Conservation (phyloP, 2,113 vertebrate genomes). For the Dendropsophus ebraccatus region DNA sequence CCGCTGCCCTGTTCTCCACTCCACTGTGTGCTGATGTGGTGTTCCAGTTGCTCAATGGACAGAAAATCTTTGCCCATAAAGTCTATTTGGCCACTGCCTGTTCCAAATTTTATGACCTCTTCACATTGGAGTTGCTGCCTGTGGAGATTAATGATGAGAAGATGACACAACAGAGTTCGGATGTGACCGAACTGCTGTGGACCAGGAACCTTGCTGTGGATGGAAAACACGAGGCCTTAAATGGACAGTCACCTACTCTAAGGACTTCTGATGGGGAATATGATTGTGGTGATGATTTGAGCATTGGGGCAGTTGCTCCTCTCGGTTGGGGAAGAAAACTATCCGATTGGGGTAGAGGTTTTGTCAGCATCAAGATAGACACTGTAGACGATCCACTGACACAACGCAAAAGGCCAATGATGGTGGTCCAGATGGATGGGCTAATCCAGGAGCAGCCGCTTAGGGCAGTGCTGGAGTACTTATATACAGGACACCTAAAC, state of each 20-base stretch:
- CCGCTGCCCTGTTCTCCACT: slow-evolving; percentile 78
- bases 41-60: slow-evolving; percentile 80
- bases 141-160: background rate
- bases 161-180: background rate
- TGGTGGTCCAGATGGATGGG: slow-evolving; percentile 80
- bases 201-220: slow-evolving; percentile 81
- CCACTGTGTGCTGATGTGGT: slow-evolving; percentile 84
- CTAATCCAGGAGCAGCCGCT: slow-evolving; percentile 72
- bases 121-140: slow-evolving; percentile 73
- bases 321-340: slow-evolving; percentile 72
- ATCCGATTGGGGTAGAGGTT: slow-evolving; percentile 83
- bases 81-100: slow-evolving; percentile 89
- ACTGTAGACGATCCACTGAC: slow-evolving; percentile 78
- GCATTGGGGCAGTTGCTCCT: slow-evolving; percentile 27
- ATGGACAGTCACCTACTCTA: slow-evolving; percentile 65
- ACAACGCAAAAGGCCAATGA: slow-evolving; percentile 76
- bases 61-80: slow-evolving; percentile 82
- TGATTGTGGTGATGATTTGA: slow-evolving; percentile 57
- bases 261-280: slow-evolving; percentile 80
- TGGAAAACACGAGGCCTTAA: slow-evolving; percentile 67
- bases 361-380: slow-evolving; percentile 78
- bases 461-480: slow-evolving; percentile 82
- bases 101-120: slow-evolving; percentile 90
- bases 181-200: slow-evolving; percentile 67
- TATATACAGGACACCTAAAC: slow-evolving; percentile 85